Evolutionary conservation across 1,140 invertebrate genomes (phyloP).

Genomic region (Saccostrea echinata): DNA sequence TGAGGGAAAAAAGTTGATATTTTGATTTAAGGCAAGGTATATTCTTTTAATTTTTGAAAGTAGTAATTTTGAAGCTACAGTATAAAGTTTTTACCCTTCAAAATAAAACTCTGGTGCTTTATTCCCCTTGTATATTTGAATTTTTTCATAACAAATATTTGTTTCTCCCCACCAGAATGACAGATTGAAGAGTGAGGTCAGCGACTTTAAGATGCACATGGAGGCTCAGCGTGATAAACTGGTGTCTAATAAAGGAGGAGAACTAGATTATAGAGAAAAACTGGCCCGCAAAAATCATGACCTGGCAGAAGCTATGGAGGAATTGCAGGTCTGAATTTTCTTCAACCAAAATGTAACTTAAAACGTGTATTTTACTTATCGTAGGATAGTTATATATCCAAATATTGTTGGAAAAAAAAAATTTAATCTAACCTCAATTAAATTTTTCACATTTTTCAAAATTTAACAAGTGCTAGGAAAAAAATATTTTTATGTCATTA

Average conservation of each 20-base stretch:
- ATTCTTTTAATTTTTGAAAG: not conserved
- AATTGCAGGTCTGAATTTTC: slow-evolving; percentile 73
- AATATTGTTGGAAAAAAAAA: too few species aligned
- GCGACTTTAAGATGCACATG: slow-evolving; percentile 77
- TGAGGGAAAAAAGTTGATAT: too few species aligned
- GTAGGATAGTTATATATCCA: too few species aligned
- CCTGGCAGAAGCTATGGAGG: slow-evolving; percentile 76
- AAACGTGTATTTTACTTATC: too few species aligned
- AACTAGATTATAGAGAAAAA: slow-evolving; percentile 73
- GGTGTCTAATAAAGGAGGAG: slow-evolving; percentile 70
- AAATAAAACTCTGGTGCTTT: too few species aligned
- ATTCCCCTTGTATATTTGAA: not conserved
- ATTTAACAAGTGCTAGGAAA: too few species aligned
- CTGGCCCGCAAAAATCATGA: slow-evolving; percentile 76
- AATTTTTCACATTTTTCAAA: too few species aligned
- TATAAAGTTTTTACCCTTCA: not conserved
- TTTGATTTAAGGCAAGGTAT: not conserved
- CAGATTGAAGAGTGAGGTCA: slow-evolving; percentile 76
- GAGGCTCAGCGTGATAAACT: slow-evolving; percentile 76
- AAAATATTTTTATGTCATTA: too few species aligned
- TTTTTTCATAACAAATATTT: too few species aligned
- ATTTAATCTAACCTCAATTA: too few species aligned
- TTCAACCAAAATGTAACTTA: too few species aligned
- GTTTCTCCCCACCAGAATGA: slow-evolving; percentile 70
- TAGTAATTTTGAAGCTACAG: not conserved